A percentile compares a stretch with the other conserved stretches of the same genome.
Conservation (phyloP, 2,888 invertebrate genomes). For the Drosophila kanekoi region DNA sequence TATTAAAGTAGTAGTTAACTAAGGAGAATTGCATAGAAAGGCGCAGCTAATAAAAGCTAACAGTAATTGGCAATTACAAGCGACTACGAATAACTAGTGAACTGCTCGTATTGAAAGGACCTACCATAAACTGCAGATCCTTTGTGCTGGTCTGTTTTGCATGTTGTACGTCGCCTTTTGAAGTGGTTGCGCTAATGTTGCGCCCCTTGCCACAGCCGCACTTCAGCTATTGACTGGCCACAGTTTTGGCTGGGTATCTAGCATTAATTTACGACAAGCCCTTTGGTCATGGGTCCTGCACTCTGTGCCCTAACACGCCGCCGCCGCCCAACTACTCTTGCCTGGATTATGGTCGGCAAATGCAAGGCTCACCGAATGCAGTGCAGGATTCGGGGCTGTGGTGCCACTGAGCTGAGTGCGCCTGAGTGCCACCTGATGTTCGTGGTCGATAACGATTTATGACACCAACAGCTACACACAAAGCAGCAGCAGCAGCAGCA, state of each 20-base stretch:
- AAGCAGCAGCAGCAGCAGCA: constrained; percentile 32
- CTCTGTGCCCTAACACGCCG: constrained; percentile 4
- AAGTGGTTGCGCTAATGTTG: constrained; percentile 59
- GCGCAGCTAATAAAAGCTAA: background rate
- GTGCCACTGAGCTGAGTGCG: constrained; percentile 55
- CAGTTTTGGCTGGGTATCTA: constrained; percentile 39
- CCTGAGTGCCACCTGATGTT: constrained; percentile 82
- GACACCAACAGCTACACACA: constrained; percentile 63
- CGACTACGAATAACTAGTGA: background rate
- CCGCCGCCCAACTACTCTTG: background rate
- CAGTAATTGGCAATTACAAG: background rate
- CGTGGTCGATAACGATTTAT: constrained; percentile 82
- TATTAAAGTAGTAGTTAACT: background rate
- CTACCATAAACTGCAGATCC: constrained; percentile 72
- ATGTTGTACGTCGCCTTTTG: constrained; percentile 56
- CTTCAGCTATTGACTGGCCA: constrained; percentile 45
- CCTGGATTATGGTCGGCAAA: constrained; percentile 61
- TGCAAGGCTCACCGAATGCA: constrained; percentile 46
- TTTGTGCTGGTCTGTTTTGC: constrained; percentile 67
- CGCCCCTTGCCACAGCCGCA: background rate
- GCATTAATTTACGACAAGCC: constrained; percentile 78
- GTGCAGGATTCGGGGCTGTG: constrained; percentile 17
- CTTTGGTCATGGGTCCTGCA: constrained; percentile 54
- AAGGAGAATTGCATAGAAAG: constrained; percentile 2
- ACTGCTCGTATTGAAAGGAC: constrained; percentile 6